Base-by-base conservation (phyloP, 2,113 vertebrate species). In the Leucopternis melanops region DNA sequence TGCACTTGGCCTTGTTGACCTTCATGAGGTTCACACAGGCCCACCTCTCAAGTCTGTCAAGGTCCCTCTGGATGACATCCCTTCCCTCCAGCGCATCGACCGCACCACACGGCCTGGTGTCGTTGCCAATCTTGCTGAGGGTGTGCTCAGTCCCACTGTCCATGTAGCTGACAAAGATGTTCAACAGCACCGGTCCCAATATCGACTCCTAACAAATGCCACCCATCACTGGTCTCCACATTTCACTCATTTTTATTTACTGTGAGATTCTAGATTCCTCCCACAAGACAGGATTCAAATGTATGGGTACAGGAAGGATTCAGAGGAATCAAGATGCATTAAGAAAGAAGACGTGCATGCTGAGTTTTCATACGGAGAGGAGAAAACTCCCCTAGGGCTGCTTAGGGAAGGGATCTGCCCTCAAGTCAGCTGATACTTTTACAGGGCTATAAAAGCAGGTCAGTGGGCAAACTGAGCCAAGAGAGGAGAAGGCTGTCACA, bases 401-500 rank as follows among this genome's bases (percentile, higher is more conserved):
- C 73, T 79, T 36, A 61, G 67, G 74, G 54, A 94, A 87, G 70
- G 61, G 91, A 86, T 92, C 49, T 94, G 88, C 91, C 94, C 91
- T 92, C 70, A 14, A 85, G 91, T 72, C 92, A 89, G 92, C 81
- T 96, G 91, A 94, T 81, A 38, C 83, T 85, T 94, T 95, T 91
- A 96, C 92, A 85, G 83, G 75, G 74, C 91, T 94, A 70, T 85
- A 96, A 97, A 91, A 97, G 92, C 86, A 85, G 89, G 94, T 82
- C 96, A 82, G 70, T 81, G 83, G 94, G 89, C 92, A 92, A 91
- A 82, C 5, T 15, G 32, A 80, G 92, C 94, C 89, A 94, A 89
- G 58, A 91, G 88, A 94, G 63, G 82, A 81, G 91, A 96, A 94
- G 81, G 70, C 77, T 91, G 92, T 94, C 95, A 85, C 90, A 96